Evolutionary conservation across 2,113 vertebrate genomes (phyloP).

Genomic region (Pelecanus crispus): DNA sequence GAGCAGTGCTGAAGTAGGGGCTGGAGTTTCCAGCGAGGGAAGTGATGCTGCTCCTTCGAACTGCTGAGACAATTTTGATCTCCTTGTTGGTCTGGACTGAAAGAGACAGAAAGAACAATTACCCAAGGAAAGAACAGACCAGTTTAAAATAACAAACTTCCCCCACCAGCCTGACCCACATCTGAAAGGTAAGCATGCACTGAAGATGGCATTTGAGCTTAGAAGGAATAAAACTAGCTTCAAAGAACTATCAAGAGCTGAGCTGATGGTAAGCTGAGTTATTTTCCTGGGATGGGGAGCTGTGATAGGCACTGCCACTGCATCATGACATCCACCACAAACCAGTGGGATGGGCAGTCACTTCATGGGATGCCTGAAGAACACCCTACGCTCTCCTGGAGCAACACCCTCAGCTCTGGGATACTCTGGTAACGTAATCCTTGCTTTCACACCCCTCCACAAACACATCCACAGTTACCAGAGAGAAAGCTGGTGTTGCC

Average conservation of each 20-base stretch:
- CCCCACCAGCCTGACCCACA: not conserved
- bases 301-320: not conserved
- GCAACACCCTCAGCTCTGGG: not conserved
- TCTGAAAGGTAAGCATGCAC: not conserved
- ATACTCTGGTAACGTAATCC: accelerated
- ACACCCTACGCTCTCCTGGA: not conserved
- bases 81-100: constrained; percentile 73
- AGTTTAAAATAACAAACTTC: not conserved
- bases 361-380: not conserved
- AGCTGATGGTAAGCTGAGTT: not conserved
- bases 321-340: not conserved
- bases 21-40: constrained; percentile 66
- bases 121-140: not conserved
- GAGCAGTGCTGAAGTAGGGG: constrained; percentile 56
- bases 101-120: not conserved
- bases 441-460: not conserved
- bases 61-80: constrained; percentile 62
- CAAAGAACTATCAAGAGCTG: not conserved
- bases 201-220: not conserved
- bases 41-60: constrained; percentile 71
- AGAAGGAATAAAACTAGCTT: not conserved
- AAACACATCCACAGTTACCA: constrained; percentile 38
- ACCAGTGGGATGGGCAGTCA: not conserved
- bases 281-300: not conserved
- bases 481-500: constrained; percentile 74